A percentile compares a stretch with the other conserved stretches of the same genome.
Evolutionary conservation across 2,113 vertebrate species (phyloP).

Genomic region (Phaethornis superciliosus): DNA sequence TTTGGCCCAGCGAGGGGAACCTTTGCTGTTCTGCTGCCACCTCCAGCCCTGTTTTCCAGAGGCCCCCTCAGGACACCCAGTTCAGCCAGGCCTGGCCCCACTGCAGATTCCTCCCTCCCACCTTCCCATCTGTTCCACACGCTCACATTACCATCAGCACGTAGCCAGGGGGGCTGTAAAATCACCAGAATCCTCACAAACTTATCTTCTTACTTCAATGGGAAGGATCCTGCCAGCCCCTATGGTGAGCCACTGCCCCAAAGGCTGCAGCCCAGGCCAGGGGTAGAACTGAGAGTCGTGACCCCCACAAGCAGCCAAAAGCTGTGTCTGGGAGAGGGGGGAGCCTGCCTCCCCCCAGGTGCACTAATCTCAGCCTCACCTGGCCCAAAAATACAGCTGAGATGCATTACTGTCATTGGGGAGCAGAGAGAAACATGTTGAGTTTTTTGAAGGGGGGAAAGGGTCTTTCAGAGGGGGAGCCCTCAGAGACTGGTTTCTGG

Average conservation of each 20-base stretch:
- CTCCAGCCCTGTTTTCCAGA: neutral
- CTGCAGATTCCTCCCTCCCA: neutral
- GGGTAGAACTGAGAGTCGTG: too few species aligned
- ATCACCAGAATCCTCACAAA: rapidly evolving
- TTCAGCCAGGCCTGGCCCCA: neutral
- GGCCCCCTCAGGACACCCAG: neutral
- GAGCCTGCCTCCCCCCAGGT: neutral
- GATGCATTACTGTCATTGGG: rapidly evolving
- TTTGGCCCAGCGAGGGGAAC: neutral
- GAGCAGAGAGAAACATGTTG: neutral
- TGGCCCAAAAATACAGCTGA: neutral
- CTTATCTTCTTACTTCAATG: rapidly evolving
- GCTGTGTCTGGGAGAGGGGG: rapidly evolving
- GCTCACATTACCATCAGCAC: rapidly evolving
- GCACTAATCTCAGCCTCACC: neutral
- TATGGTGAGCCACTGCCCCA: rapidly evolving
- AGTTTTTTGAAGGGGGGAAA: neutral
- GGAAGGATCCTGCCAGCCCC: rapidly evolving
- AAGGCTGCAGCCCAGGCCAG: neutral
- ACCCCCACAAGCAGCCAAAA: too few species aligned
- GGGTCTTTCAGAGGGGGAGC: neutral
- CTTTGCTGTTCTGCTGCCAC: neutral
- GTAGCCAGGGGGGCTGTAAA: neutral
- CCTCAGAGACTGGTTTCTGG: neutral
- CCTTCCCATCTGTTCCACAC: neutral